Evolutionary conservation across 2,888 invertebrate species (phyloP).

Genomic region (Drosophila nigricruria): DNA sequence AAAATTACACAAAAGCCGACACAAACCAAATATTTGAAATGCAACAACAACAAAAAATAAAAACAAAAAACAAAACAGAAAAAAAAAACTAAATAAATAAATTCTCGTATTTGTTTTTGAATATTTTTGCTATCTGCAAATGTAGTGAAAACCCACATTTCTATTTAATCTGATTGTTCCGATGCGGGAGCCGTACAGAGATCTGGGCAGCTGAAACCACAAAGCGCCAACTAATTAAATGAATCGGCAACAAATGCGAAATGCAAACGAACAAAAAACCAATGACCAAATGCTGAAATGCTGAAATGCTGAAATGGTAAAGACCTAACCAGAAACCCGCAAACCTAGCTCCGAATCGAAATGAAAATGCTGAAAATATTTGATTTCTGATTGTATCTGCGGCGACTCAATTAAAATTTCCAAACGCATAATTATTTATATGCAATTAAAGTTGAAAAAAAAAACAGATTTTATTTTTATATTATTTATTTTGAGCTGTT

Average conservation of each 20-base stretch:
- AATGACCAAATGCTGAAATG: constrained; percentile 4
- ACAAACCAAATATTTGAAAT: constrained; percentile 40
- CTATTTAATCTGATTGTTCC: constrained; percentile 61
- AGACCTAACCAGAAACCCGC: constrained; percentile 9
- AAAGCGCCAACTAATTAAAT: constrained; percentile 77
- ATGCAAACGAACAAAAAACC: constrained; percentile 10
- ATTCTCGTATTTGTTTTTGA: constrained; percentile 62
- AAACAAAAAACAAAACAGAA: constrained; percentile 10
- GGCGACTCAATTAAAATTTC: constrained; percentile 63
- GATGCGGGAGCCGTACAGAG: constrained; percentile 28
- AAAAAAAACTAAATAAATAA: constrained; percentile 31
- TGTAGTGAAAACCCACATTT: constrained; percentile 47
- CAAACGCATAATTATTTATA: constrained; percentile 54
- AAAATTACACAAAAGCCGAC: constrained; percentile 56
- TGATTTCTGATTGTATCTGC: constrained; percentile 38
- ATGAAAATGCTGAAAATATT: constrained; percentile 24
- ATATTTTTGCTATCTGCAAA: constrained; percentile 47
- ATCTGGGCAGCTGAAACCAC: constrained; percentile 51
- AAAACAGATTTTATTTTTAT: constrained; percentile 24
- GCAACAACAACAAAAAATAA: constrained; percentile 28
- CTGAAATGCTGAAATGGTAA: constrained; percentile 12
- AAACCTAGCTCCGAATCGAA: constrained; percentile 18
- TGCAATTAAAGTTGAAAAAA: constrained; percentile 54
- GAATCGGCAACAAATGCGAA: constrained; percentile 67
- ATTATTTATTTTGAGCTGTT: constrained; percentile 1